phyloP scores from a whole-genome alignment of 2,888 invertebrate genomes.

The Acrobasis consociella region DNA sequence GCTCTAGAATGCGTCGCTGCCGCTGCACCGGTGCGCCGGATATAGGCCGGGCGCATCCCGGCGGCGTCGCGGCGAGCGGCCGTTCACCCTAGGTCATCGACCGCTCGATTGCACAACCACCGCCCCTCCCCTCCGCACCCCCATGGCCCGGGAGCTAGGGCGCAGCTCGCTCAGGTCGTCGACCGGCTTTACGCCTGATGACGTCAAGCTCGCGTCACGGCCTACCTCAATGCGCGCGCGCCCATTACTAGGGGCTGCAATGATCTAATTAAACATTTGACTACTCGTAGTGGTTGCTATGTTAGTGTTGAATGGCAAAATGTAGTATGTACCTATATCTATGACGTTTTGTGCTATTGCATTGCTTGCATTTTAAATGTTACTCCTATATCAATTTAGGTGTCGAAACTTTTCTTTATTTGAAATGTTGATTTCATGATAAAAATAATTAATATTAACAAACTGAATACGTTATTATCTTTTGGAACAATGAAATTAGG shows the following conservation, averaged over 20 bases:
- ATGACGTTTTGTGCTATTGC: not conserved
- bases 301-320: not conserved
- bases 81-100: slow-evolving; percentile 80
- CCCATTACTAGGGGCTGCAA: slow-evolving; percentile 77
- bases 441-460: no score
- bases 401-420: no score
- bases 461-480: no score
- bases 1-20: slow-evolving; percentile 81
- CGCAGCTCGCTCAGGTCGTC: slow-evolving; percentile 64
- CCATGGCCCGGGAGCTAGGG: slow-evolving; percentile 66
- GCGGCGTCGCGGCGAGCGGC: slow-evolving; percentile 76
- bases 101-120: slow-evolving; percentile 80
- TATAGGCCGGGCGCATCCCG: slow-evolving; percentile 83
- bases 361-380: not conserved
- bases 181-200: slow-evolving; percentile 70
- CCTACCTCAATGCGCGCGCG: slow-evolving; percentile 83
- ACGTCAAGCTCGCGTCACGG: slow-evolving; percentile 80
- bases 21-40: slow-evolving; percentile 81
- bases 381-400: no score
- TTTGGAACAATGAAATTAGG: not conserved
- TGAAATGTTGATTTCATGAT: no score
- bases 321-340: no score
- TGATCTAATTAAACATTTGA: slow-evolving; percentile 59
- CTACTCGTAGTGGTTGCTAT: not conserved
- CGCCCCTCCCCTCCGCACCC: slow-evolving; percentile 51